phyloP scores from a whole-genome alignment of 2,113 vertebrate species.

The Salvelinus sp. region DNA sequence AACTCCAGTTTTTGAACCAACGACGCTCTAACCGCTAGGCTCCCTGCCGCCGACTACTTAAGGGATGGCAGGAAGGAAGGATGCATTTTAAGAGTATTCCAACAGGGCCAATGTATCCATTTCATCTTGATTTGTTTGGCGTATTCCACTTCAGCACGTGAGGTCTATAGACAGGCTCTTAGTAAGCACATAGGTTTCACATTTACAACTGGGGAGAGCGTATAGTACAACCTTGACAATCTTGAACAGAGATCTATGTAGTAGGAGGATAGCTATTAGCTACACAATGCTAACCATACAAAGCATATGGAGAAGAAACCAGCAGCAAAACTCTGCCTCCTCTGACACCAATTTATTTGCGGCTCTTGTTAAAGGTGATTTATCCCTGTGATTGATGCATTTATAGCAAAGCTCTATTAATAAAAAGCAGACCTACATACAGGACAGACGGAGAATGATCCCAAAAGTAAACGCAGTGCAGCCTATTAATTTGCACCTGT shows the following conservation, averaged over 20 bases:
- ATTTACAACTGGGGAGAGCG: not conserved
- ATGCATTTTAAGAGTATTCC: too few species aligned
- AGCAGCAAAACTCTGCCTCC: not conserved
- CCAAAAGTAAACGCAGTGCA: not conserved
- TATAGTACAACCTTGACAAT: not conserved
- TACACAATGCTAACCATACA: too few species aligned
- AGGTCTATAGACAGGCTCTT: not conserved
- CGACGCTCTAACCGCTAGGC: too few species aligned
- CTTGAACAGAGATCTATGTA: too few species aligned
- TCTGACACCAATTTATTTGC: not conserved
- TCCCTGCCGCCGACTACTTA: not conserved
- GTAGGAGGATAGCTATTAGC: too few species aligned
- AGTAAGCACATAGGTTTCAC: not conserved
- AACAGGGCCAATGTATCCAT: not conserved
- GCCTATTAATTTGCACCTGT: not conserved
- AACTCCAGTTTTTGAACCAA: too few species aligned
- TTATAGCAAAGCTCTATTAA: not conserved
- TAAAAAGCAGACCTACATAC: not conserved
- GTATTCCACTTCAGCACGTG: not conserved
- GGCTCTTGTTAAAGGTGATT: not conserved
- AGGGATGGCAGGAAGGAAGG: too few species aligned
- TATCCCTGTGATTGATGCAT: conserved; percentile 14
- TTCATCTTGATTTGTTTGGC: not conserved
- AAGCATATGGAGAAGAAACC: too few species aligned
- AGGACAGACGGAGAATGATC: not conserved